Evolutionary conservation across 2,113 vertebrate species (phyloP).

Genomic region (Oreocharis arfaki): DNA sequence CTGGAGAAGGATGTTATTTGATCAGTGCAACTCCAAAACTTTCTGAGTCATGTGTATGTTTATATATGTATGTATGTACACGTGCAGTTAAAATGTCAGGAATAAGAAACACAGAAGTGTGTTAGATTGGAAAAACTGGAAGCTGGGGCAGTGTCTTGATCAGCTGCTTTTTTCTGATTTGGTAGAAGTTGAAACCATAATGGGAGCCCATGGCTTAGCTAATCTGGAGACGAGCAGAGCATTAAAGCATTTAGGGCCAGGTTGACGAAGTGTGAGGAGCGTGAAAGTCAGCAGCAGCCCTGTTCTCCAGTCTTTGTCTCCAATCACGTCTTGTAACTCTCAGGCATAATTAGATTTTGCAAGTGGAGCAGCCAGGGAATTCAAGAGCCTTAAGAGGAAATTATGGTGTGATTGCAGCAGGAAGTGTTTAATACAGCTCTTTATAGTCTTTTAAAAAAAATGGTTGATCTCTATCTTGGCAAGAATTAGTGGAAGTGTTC

Average conservation of each 20-base stretch:
- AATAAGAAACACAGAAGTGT: neutral
- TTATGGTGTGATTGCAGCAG: neutral
- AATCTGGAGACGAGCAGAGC: fast-evolving
- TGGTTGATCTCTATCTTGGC: neutral
- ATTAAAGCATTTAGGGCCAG: fast-evolving
- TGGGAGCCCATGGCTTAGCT: neutral
- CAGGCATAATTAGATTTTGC: neutral
- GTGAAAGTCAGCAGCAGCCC: neutral
- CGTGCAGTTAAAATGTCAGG: neutral
- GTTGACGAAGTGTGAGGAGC: fast-evolving
- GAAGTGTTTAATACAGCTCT: neutral
- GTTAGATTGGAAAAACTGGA: neutral
- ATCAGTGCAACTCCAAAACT: neutral
- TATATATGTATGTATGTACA: fast-evolving
- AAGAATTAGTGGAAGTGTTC: neutral
- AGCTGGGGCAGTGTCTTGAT: neutral
- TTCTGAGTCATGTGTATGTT: fast-evolving
- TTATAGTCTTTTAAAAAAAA: neutral
- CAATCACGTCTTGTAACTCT: neutral
- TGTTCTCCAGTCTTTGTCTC: neutral
- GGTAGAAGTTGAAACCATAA: neutral
- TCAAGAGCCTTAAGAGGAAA: neutral
- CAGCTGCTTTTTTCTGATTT: neutral
- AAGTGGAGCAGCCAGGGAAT: neutral
- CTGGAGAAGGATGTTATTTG: neutral